Percentiles rank a stretch among this genome's conserved stretches.
Conservation (phyloP, 2,888 invertebrate species). For the Syrista parreyssii region DNA sequence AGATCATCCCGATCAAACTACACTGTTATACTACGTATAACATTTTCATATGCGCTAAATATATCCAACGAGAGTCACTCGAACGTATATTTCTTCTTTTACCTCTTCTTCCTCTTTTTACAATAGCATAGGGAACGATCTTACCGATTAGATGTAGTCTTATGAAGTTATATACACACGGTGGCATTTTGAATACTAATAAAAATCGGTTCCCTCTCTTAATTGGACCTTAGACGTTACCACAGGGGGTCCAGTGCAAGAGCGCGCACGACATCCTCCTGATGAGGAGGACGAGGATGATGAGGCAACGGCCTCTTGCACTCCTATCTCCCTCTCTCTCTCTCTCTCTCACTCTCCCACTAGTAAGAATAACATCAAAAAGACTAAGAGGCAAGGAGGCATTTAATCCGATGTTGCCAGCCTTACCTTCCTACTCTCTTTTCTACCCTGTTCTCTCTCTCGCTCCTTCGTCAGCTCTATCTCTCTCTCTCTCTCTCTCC, state of each 20-base stretch:
- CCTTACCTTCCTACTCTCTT: no score
- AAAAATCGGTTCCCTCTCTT: not conserved
- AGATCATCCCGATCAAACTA: not conserved
- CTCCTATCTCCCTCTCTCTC: not conserved
- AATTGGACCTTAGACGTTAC: not conserved
- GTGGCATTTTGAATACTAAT: not conserved
- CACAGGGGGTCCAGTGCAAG: not conserved
- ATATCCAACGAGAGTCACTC: not conserved
- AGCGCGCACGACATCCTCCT: not conserved
- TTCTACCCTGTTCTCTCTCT: no score
- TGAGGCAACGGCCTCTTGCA: not conserved
- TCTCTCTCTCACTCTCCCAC: not conserved
- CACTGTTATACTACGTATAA: not conserved
- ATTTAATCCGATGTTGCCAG: no score
- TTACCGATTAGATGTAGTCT: not conserved
- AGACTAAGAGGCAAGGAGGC: no score
- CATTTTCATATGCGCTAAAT: not conserved
- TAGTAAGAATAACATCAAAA: no score
- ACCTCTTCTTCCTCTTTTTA: accelerated
- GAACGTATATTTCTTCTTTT: not conserved
- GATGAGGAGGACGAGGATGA: not conserved
- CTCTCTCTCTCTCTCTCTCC: no score
- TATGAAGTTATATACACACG: not conserved
- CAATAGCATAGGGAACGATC: not conserved
- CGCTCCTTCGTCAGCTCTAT: no score